Percentiles rank a stretch among this genome's conserved stretches.
phyloP scores from a whole-genome alignment of 2,113 vertebrate genomes.

The Myrmecophaga tridactyla region DNA sequence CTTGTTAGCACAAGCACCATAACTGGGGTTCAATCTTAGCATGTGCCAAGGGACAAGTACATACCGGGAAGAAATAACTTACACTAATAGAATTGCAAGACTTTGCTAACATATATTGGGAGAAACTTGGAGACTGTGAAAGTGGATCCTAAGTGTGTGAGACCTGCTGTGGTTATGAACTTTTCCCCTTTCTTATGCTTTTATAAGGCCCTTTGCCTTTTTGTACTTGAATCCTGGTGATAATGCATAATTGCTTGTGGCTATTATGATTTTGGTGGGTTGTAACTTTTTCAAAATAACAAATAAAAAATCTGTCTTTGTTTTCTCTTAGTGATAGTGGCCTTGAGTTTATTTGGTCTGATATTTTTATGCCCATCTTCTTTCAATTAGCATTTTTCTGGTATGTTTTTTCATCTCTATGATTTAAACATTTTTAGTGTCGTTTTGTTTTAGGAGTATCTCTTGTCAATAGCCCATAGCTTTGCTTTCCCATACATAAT shows the following conservation, averaged over 20 bases:
- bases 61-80: neutral
- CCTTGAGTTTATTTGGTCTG: neutral
- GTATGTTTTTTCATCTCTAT: neutral
- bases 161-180: neutral
- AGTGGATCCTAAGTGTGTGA: neutral
- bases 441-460: neutral
- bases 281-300: neutral
- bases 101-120: neutral
- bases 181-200: neutral
- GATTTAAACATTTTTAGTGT: neutral
- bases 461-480: neutral
- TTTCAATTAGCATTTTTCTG: constrained; percentile 2
- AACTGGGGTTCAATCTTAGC: neutral
- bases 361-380: neutral
- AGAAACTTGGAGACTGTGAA: neutral
- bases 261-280: neutral
- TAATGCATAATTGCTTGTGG: neutral
- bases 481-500: neutral
- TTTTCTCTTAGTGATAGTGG: neutral
- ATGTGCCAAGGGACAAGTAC: neutral
- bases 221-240: neutral
- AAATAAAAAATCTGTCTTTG: neutral
- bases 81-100: neutral
- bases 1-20: neutral
- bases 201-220: neutral